phyloP scores from a whole-genome alignment of 2,797 vertebrate genomes.

The Notolabrus celidotus region DNA sequence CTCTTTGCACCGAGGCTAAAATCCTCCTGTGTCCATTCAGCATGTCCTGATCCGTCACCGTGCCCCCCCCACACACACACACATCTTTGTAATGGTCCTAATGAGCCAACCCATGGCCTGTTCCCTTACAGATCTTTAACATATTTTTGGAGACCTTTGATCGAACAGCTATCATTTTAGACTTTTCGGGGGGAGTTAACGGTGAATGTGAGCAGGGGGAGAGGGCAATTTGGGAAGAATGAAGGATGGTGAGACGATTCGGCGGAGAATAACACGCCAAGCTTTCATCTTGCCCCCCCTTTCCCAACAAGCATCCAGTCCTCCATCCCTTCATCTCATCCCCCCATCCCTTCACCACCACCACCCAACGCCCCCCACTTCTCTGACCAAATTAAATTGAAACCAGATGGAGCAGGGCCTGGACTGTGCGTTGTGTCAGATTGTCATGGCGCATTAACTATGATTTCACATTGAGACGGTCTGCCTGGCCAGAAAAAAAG shows the following conservation, averaged over 20 bases:
- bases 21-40: conserved; percentile 83
- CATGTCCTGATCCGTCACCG: conserved; percentile 61
- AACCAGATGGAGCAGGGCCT: conserved; percentile 86
- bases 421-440: conserved; percentile 80
- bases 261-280: conserved; percentile 82
- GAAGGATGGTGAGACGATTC: conserved; percentile 85
- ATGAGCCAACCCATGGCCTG: conserved; percentile 87
- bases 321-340: conserved; percentile 67
- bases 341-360: conserved; percentile 38
- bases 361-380: conserved; percentile 45
- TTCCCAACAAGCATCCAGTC: conserved; percentile 50
- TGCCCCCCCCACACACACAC: conserved; percentile 26
- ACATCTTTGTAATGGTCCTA: conserved; percentile 82
- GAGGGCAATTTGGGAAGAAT: conserved; percentile 85
- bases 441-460: conserved; percentile 78
- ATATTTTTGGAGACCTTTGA: conserved; percentile 90
- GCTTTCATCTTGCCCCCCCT: conserved; percentile 83
- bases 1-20: conserved; percentile 84
- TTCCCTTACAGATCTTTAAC: conserved; percentile 86
- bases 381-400: conserved; percentile 87
- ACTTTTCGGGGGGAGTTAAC: conserved; percentile 80
- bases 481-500: conserved; percentile 67
- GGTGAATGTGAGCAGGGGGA: conserved; percentile 72
- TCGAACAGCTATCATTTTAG: conserved; percentile 87
- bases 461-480: conserved; percentile 81